Evolutionary conservation across 2,113 vertebrate genomes (phyloP).

Genomic region (Heptranchias perlo): DNA sequence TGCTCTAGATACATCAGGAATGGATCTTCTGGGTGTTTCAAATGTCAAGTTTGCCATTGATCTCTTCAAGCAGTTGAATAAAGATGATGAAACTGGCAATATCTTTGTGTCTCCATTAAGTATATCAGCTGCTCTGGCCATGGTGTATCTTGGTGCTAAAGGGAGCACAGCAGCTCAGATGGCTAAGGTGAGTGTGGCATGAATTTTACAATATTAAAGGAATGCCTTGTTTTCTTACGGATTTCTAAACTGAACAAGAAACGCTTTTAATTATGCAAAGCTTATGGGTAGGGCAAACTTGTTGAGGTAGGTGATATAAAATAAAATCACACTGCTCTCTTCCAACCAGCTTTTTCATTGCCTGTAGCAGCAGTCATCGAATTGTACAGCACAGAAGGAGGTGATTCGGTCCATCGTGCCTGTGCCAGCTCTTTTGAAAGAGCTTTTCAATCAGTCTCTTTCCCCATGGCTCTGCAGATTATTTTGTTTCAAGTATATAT

Average conservation of each 20-base stretch:
- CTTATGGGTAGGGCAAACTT: slow-evolving; percentile 41
- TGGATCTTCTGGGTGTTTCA: slow-evolving; percentile 42
- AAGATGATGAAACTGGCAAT: slow-evolving; percentile 45
- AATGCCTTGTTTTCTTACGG: slow-evolving; percentile 66
- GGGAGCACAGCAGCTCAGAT: slow-evolving; percentile 47
- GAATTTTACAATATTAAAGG: neutral
- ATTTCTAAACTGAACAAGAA: slow-evolving; percentile 62
- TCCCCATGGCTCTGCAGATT: neutral
- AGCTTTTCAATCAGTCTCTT: neutral
- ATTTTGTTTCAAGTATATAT: too few species aligned
- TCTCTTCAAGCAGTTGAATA: slow-evolving; percentile 47
- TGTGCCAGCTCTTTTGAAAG: neutral
- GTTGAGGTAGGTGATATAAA: neutral
- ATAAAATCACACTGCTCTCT: neutral
- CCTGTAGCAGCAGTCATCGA: neutral
- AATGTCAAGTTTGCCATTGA: slow-evolving; percentile 50
- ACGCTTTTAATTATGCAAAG: slow-evolving; percentile 70
- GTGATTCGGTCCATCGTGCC: neutral
- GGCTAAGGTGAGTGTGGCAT: neutral
- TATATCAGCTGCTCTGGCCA: slow-evolving; percentile 49
- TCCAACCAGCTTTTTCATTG: neutral
- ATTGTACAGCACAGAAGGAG: neutral
- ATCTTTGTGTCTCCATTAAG: slow-evolving; percentile 48
- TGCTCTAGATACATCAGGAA: neutral
- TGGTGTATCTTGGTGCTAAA: slow-evolving; percentile 46